Base-by-base conservation (phyloP, 2,797 vertebrate genomes). In the Morelia viridis region DNA sequence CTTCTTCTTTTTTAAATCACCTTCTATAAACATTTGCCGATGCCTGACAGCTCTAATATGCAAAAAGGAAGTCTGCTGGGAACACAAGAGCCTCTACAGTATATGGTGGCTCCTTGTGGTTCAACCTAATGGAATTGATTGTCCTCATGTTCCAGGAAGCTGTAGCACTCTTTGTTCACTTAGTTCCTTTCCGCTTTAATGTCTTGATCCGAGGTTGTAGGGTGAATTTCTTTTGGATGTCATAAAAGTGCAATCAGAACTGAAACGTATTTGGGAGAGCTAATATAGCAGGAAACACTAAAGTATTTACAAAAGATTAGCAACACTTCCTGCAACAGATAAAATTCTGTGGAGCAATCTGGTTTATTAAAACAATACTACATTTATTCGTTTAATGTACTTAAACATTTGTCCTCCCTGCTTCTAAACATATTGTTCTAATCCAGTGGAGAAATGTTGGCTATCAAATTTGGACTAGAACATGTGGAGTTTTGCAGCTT, bases 101-200 rank as follows among this genome's bases (percentile, higher is more conserved):
- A 46, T 11, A 65, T 92, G 91, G 83, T 31, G 57, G 91, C 95
- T 93, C 92, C 12, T 58, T 93, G 10, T 12, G 2, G 35, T 58
- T 94, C 90, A 71, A 41, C n/a, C 76, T 58, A 93, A 87, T 50
- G 90, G 12, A 96, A 19, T 41, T 64, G 85, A 89, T 91, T 93
- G 90, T 92, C 95, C 95, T 94, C 76, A 93, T 94, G 93, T 94
- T 94, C 92, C 95, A 96, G 95, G 95, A 96, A 95, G 89, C 83
- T 60, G 62, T 0, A 56, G 91, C 58, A 85, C 76, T 0, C 0
- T 61, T 94, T 93, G 89, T 93, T 95, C 93, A 93, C 91, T 84
- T 94, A 93, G 94, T 96, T 96, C 93, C 91, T 96, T 96, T 62
- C 0, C 0, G 56, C 41, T 31, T 90, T 4, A 86, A 93, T 85